phyloP scores from a whole-genome alignment of 2,888 invertebrate genomes.

The Pheosia tremula region DNA sequence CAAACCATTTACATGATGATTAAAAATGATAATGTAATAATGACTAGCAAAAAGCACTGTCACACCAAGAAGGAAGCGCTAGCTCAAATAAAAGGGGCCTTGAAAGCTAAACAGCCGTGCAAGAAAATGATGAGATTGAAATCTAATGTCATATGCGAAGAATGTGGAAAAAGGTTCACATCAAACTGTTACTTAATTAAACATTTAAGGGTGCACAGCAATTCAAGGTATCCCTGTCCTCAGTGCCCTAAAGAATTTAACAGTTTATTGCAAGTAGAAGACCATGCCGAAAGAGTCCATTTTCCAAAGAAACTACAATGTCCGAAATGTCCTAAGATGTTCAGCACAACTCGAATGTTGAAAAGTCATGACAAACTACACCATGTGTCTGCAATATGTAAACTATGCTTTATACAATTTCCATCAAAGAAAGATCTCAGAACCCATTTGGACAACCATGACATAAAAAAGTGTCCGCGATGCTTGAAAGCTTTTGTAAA shows the following conservation, averaged over 20 bases:
- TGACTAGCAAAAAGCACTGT: slow-evolving; percentile 52
- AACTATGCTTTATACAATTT: slow-evolving; percentile 60
- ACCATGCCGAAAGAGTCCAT: slow-evolving; percentile 63
- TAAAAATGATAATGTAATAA: slow-evolving; percentile 52
- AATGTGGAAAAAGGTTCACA: slow-evolving; percentile 56
- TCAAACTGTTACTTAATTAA: slow-evolving; percentile 44
- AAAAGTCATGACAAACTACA: slow-evolving; percentile 55
- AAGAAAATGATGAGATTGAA: slow-evolving; percentile 38
- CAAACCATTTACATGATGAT: slow-evolving; percentile 56
- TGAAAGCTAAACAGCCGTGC: slow-evolving; percentile 49
- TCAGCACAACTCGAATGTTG: slow-evolving; percentile 61
- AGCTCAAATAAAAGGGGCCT: slow-evolving; percentile 53
- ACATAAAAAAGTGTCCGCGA: slow-evolving; percentile 51
- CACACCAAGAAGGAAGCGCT: slow-evolving; percentile 51
- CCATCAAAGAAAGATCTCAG: slow-evolving; percentile 59
- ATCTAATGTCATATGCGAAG: slow-evolving; percentile 50
- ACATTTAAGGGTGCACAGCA: slow-evolving; percentile 57
- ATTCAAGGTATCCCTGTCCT: slow-evolving; percentile 47
- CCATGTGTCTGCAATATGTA: slow-evolving; percentile 61
- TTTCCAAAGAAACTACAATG: slow-evolving; percentile 62
- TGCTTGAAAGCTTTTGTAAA: slow-evolving; percentile 61
- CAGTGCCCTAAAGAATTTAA: slow-evolving; percentile 62
- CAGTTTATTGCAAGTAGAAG: slow-evolving; percentile 45
- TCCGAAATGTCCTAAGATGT: slow-evolving; percentile 61
- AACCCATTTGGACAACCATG: slow-evolving; percentile 63